These are phyloP conservation scores for Acleris holmiana DNA, from an alignment of 2,888 invertebrate species.

Conservation along the genomic window DNA sequence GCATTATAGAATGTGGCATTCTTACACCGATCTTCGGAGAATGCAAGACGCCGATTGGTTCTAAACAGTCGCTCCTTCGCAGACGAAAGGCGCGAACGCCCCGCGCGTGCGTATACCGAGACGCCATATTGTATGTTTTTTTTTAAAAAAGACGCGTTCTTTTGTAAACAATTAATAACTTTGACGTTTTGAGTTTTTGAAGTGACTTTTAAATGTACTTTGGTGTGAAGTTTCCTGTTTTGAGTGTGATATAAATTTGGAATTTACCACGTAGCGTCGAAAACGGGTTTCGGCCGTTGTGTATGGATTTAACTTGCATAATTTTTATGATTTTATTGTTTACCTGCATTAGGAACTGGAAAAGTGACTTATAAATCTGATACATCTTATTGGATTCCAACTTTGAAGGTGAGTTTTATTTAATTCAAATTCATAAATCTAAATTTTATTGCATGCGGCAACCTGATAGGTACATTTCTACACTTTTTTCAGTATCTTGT, in stretches of 20 bases:
- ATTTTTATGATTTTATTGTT: conserved; percentile 48
- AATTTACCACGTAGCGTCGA: conserved; percentile 37
- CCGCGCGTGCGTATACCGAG: conserved; percentile 53
- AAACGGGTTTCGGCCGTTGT: conserved; percentile 56
- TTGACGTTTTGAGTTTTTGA: conserved; percentile 37
- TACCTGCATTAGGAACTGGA: conserved; percentile 35
- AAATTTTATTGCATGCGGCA: too few species aligned
- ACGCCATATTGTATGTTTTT: conserved; percentile 38
- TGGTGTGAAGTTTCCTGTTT: conserved; percentile 39
- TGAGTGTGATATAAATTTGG: conserved; percentile 38
- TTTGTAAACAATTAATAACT: conserved; percentile 39
- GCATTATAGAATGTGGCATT: conserved; percentile 21
- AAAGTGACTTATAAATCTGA: conserved; percentile 27
- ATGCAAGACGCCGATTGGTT: conserved; percentile 66
- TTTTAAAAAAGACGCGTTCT: conserved; percentile 44
- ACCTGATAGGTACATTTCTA: too few species aligned
- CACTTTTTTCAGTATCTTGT: too few species aligned
- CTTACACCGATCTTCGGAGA: conserved; percentile 55
- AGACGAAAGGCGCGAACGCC: conserved; percentile 49
- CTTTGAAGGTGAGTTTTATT: conserved; percentile 56
- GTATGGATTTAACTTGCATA: conserved; percentile 58
- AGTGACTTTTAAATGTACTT: conserved; percentile 34
- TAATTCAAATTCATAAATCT: conserved; percentile 7
- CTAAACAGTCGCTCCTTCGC: conserved; percentile 56
- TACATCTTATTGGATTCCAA: conserved; percentile 53